Base-by-base conservation (phyloP, 1,140 invertebrate genomes). In the Plectrocnemia conspersa region DNA sequence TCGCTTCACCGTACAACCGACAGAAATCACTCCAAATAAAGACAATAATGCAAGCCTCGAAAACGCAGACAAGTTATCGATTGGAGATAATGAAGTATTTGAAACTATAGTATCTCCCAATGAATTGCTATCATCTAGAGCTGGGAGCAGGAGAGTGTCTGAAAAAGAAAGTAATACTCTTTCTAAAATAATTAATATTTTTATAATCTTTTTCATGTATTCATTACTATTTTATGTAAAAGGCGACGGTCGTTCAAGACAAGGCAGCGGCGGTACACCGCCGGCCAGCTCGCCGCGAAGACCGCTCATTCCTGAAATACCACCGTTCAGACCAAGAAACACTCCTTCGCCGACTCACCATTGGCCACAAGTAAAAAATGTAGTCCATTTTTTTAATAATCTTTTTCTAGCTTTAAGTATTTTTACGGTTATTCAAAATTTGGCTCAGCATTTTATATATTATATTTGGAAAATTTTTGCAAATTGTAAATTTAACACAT, bases 241-340 rank as follows among this genome's bases (percentile, higher is more conserved):
- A 45, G 54, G 54, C 21, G 54, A 55, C 36, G 59, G 45, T 19
- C 45, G 54, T 5, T 61, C 59, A 13, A 52, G 59, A 16, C 59
- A 61, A 40, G 52, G 47, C 22, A 54, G 45, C 23, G 50, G 50
- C 2, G 57, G 42, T 6, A 54, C 59, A 0, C 59, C 59, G 13
- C 65, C 67, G 58, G 65, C 59, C 63, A 66, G 63, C 22, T 57
- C 52, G 50, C 67, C 54, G 59, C 72, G 63, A 65, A 70, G 64
- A 62, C 75, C 64, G 58, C 72, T 62, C 65, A 76, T 69, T 68
- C 64, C 73, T 66, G 67, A 72, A 59, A 79, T 79, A 62, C 78
- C 78, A 33, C 77, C 77, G 3, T 79, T 77, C 64, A 68, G 67
- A 66, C 76, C 71, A 59, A 69, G 66, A 33, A 70, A 71, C 42